phyloP scores from a whole-genome alignment of 1,140 invertebrate genomes.

The Bombus superbus region DNA sequence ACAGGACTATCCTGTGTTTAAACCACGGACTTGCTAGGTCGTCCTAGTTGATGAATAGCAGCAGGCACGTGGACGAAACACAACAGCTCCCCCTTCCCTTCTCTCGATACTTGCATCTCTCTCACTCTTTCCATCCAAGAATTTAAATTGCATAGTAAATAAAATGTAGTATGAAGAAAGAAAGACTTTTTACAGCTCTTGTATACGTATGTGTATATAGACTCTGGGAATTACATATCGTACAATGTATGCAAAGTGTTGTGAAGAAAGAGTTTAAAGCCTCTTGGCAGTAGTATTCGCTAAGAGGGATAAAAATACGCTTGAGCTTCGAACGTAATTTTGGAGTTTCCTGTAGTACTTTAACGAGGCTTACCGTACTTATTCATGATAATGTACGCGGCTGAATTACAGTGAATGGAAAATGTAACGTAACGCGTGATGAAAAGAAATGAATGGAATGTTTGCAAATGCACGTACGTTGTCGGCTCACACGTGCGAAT shows the following conservation, averaged over 20 bases:
- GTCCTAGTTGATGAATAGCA: too few relatives aligned
- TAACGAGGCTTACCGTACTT: background rate
- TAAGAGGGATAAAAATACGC: background rate
- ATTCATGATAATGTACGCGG: background rate
- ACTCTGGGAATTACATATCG: background rate
- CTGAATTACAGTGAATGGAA: background rate
- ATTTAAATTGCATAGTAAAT: too few relatives aligned
- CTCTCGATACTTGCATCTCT: too few relatives aligned
- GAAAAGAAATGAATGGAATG: conserved; percentile 1
- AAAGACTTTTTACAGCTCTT: too few relatives aligned
- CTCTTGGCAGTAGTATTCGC: background rate
- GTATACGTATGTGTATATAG: too few relatives aligned
- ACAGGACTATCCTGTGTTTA: too few relatives aligned
- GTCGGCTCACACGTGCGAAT: background rate
- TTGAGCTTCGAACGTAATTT: background rate
- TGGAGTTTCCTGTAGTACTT: background rate
- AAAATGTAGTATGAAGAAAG: too few relatives aligned
- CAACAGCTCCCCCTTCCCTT: too few relatives aligned
- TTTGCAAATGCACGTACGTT: background rate
- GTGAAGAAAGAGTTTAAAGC: background rate
- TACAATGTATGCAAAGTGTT: background rate
- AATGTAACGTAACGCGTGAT: conserved; percentile 3
- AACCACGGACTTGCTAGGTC: too few relatives aligned
- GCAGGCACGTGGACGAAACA: too few relatives aligned
- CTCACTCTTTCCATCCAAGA: too few relatives aligned